Conservation (phyloP, 2,113 vertebrate species). For the Indri indri region DNA sequence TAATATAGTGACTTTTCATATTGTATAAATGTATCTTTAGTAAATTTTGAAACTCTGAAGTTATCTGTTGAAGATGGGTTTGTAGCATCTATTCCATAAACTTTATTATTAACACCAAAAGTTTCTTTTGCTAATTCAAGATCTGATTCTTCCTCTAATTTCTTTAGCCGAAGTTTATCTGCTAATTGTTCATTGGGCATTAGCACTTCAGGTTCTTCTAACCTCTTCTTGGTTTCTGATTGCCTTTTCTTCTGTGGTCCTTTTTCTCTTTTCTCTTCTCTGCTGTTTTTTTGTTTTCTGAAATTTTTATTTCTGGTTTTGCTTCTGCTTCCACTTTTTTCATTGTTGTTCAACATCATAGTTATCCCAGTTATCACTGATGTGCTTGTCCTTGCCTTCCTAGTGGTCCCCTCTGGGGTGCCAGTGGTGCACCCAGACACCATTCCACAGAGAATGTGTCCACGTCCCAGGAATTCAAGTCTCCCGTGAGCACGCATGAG, state of each 20-base stretch:
- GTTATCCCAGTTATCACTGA: background rate
- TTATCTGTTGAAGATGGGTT: background rate
- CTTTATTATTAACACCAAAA: conserved; percentile 86
- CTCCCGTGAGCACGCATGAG: background rate
- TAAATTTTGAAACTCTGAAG: background rate
- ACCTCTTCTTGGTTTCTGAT: conserved; percentile 45
- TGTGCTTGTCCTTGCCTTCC: background rate
- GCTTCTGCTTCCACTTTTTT: background rate
- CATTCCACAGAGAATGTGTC: background rate
- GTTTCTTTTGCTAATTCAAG: conserved; percentile 96
- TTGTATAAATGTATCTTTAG: background rate
- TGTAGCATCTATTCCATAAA: background rate
- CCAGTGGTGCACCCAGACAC: background rate
- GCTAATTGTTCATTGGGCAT: conserved; percentile 91
- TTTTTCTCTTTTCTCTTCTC: background rate
- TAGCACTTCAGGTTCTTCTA: conserved; percentile 86
- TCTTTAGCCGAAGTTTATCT: conserved; percentile 93
- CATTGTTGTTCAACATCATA: too few species aligned
- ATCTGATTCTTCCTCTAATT: conserved; percentile 95
- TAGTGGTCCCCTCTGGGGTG: background rate
- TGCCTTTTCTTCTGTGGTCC: background rate
- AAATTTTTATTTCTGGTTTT: background rate
- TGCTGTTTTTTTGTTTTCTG: background rate
- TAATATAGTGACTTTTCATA: background rate
- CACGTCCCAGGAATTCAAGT: background rate